Evolutionary conservation across 2,888 invertebrate species (phyloP).

Genomic region (Ashinkailepas kermadecensis): DNA sequence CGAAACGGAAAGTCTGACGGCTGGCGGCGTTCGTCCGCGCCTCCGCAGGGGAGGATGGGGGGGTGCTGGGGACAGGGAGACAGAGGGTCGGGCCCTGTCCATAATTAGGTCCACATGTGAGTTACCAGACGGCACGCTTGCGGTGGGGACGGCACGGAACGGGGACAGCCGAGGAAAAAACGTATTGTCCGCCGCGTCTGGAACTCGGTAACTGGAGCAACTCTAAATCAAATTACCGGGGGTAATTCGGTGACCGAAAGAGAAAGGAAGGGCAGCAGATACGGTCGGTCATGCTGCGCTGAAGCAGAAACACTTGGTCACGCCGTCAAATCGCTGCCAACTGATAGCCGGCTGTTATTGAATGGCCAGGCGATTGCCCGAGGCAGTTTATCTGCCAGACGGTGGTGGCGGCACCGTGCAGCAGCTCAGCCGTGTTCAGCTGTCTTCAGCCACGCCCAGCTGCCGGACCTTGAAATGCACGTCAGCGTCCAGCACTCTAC

Average conservation of each 20-base stretch:
- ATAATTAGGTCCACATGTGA: conserved; percentile 20
- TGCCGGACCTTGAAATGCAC: too few species aligned
- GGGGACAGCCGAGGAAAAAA: conserved; percentile 3
- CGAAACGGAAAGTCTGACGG: conserved; percentile 11
- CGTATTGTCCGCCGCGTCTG: neutral
- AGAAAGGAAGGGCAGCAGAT: neutral
- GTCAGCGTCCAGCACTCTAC: too few species aligned
- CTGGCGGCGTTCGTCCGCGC: neutral
- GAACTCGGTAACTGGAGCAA: conserved; percentile 21
- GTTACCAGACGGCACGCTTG: conserved; percentile 20
- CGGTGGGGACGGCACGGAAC: neutral
- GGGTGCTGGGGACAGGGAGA: neutral
- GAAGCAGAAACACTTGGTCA: neutral
- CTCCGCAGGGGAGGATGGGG: neutral
- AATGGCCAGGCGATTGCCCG: too few species aligned
- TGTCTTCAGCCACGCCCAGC: too few species aligned
- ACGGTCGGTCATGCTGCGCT: neutral
- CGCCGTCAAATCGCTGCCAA: neutral
- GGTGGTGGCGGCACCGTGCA: too few species aligned
- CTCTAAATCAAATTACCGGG: conserved; percentile 15
- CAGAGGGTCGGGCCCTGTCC: conserved; percentile 7
- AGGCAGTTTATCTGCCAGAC: too few species aligned
- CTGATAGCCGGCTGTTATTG: neutral
- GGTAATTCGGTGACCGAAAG: neutral
- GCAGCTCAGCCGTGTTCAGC: too few species aligned